Conservation (phyloP, 2,888 invertebrate species). For the Oscheius sp. region DNA sequence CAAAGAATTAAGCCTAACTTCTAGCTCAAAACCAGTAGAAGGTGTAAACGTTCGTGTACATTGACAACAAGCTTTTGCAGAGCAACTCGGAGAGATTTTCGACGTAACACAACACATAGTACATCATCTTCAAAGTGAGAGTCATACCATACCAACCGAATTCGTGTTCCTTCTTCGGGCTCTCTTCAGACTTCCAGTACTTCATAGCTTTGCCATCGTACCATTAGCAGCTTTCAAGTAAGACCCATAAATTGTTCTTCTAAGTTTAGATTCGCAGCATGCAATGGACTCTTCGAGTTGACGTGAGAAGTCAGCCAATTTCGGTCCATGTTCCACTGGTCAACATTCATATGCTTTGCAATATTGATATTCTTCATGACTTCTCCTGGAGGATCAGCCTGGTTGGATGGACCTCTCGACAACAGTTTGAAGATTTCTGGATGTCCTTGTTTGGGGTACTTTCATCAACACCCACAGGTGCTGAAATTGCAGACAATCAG, state of each 20-base stretch:
- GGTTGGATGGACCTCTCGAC: conserved; percentile 60
- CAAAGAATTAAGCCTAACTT: neutral
- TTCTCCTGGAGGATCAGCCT: conserved; percentile 50
- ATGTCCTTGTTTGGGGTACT: conserved; percentile 68
- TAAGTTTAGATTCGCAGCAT: conserved; percentile 14
- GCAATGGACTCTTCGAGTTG: conserved; percentile 51
- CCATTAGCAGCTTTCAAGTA: conserved; percentile 59
- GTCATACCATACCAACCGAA: neutral
- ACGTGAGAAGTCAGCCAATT: conserved; percentile 24
- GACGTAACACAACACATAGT: conserved; percentile 14
- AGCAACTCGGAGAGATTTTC: conserved; percentile 20
- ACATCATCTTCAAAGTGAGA: neutral
- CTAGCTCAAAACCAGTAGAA: neutral
- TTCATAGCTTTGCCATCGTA: conserved; percentile 53
- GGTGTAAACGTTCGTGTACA: neutral
- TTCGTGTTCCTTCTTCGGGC: neutral
- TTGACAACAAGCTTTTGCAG: neutral
- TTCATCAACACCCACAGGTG: conserved; percentile 64
- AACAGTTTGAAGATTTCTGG: conserved; percentile 66
- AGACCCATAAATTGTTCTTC: neutral
- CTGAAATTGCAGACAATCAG: conserved; percentile 49
- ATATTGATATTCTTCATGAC: conserved; percentile 56
- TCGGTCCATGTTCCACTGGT: conserved; percentile 52
- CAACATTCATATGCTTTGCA: conserved; percentile 60
- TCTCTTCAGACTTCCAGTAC: conserved; percentile 54